phyloP scores from a whole-genome alignment of 2,888 invertebrate genomes.

The Diarsia dahlii region DNA sequence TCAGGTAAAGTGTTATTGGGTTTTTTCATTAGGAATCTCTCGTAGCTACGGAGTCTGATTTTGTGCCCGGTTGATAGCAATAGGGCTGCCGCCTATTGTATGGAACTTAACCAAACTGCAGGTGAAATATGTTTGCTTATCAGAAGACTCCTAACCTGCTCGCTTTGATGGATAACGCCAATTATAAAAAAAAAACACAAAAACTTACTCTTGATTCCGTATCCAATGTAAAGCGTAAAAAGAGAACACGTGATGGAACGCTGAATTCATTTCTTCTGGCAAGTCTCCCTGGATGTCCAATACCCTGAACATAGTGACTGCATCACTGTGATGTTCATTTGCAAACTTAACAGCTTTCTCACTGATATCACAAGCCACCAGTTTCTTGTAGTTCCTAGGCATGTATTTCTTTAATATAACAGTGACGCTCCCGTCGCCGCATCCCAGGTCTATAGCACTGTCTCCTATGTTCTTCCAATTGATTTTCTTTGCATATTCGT shows the following conservation, averaged over 20 bases:
- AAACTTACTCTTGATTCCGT: slow-evolving; percentile 61
- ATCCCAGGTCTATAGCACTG: slow-evolving; percentile 91
- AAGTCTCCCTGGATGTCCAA: slow-evolving; percentile 60
- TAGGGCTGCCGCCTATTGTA: no score
- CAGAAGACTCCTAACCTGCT: neutral
- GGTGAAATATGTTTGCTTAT: neutral
- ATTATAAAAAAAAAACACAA: neutral
- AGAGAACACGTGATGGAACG: slow-evolving; percentile 65
- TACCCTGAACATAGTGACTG: slow-evolving; percentile 67
- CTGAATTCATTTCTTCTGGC: slow-evolving; percentile 57
- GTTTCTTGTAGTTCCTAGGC: slow-evolving; percentile 85
- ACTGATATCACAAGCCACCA: slow-evolving; percentile 93
- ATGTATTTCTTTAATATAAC: slow-evolving; percentile 91
- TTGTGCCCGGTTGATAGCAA: no score
- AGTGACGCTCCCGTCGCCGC: slow-evolving; percentile 92
- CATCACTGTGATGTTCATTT: slow-evolving; percentile 84
- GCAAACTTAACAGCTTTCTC: slow-evolving; percentile 93
- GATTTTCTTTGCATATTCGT: slow-evolving; percentile 91
- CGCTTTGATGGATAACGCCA: neutral
- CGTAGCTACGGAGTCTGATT: no score
- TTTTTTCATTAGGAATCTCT: no score
- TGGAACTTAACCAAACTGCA: no score
- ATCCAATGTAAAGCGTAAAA: slow-evolving; percentile 65
- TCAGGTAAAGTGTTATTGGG: no score
- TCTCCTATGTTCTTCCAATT: slow-evolving; percentile 87